These are phyloP conservation scores for Colaptes auratus DNA, from an alignment of 2,113 vertebrate species.

Conservation along the genomic window DNA sequence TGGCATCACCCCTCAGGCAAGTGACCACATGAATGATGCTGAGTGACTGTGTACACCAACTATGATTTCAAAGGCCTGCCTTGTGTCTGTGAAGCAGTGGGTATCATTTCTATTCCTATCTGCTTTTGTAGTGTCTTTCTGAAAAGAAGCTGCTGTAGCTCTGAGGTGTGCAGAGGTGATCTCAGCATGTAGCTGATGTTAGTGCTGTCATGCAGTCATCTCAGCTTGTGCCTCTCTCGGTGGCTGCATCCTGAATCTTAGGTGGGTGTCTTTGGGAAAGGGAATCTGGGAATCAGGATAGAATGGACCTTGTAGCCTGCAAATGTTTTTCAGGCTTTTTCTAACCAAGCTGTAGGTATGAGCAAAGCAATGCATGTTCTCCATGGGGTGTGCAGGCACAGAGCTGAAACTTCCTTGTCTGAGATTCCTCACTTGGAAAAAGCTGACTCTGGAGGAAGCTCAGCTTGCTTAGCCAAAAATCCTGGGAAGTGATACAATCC, in stretches of 20 bases:
- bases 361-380: not conserved
- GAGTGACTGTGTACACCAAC: not conserved
- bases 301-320: not conserved
- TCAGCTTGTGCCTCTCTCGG: not conserved
- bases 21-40: not conserved
- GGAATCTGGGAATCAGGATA: not conserved
- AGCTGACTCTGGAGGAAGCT: not conserved
- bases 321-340: not conserved
- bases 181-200: not conserved
- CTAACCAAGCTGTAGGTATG: not conserved
- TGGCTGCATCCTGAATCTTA: not conserved
- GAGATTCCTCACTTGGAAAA: not conserved
- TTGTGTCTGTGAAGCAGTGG: not conserved
- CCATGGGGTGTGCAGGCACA: not conserved
- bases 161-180: not conserved
- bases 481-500: not conserved
- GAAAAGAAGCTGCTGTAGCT: not conserved
- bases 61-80: not conserved
- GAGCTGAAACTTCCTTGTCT: not conserved
- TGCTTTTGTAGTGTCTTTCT: not conserved
- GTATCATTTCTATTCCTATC: not conserved
- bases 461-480: not conserved
- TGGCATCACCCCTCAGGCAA: slow-evolving; percentile 95
- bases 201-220: not conserved
- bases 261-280: not conserved